These are phyloP conservation scores for Porites lobata DNA, from an alignment of 92 coral and sea anemone genomes.

Conservation along the genomic window DNA sequence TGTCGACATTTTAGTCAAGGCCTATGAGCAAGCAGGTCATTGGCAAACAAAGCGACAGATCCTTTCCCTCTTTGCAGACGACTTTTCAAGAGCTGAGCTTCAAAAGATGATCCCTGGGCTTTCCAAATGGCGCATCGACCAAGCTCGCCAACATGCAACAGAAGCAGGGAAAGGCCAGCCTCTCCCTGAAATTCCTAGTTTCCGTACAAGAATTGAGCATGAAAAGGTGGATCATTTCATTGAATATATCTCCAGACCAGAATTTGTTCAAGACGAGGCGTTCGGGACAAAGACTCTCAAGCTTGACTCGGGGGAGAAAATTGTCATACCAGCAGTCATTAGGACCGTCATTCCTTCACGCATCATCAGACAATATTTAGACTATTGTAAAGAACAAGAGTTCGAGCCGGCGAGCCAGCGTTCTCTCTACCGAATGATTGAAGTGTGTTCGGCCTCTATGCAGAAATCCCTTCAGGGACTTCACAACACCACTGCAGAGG, in stretches of 20 bases:
- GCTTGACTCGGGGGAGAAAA: conserved; percentile 48
- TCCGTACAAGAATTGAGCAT: no score
- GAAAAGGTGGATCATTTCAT: no score
- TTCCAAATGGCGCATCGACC: not conserved
- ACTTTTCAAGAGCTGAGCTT: conserved; percentile 46
- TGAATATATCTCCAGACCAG: no score
- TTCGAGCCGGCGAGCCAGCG: no score
- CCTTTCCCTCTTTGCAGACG: not conserved
- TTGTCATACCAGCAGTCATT: no score
- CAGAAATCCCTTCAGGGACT: conserved; percentile 51
- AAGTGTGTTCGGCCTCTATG: conserved; percentile 68
- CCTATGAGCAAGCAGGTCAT: conserved; percentile 35
- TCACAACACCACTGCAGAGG: conserved; percentile 32
- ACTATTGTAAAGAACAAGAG: no score
- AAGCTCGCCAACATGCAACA: no score
- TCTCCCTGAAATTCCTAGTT: no score
- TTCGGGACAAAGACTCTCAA: conserved; percentile 22
- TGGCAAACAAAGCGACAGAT: conserved; percentile 24
- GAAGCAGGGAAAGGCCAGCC: no score
- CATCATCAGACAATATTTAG: no score
- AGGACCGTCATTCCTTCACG: no score
- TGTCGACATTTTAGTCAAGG: not conserved
- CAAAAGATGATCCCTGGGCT: conserved; percentile 49
- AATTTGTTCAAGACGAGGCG: no score
- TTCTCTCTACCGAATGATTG: conserved; percentile 29